These are phyloP conservation scores for Sarotherodon lohbergeri DNA, from an alignment of 2,113 vertebrate genomes.

Conservation along the genomic window DNA sequence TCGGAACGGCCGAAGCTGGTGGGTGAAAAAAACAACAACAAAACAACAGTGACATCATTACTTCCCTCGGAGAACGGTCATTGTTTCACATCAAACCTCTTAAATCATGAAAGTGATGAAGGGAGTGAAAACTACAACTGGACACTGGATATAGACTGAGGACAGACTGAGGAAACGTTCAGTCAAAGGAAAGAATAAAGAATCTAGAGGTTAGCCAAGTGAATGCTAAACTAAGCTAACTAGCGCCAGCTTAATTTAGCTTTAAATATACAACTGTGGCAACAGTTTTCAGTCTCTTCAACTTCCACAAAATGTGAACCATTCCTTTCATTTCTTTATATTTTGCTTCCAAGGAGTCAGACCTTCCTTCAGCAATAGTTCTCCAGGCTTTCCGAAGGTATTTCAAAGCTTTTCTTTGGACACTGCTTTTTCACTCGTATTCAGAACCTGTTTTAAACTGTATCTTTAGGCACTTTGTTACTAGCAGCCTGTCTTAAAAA, in stretches of 20 bases:
- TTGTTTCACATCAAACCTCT: background rate
- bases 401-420: background rate
- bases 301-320: background rate
- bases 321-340: background rate
- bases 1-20: constrained; percentile 84
- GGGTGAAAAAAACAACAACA: background rate
- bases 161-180: background rate
- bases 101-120: background rate
- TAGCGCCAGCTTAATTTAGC: background rate
- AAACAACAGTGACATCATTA: background rate
- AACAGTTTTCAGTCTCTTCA: background rate
- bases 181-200: background rate
- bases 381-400: background rate
- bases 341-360: background rate
- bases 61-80: background rate
- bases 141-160: background rate
- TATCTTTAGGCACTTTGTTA: background rate
- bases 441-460: background rate
- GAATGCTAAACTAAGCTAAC: background rate
- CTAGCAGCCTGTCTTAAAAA: background rate
- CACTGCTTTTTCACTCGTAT: background rate
- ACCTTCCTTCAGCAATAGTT: background rate
- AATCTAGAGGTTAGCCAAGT: background rate
- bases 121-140: background rate
- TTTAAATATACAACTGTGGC: background rate